Evolutionary conservation across 2,888 invertebrate genomes (phyloP).

Genomic region (Trachelus stipa): DNA sequence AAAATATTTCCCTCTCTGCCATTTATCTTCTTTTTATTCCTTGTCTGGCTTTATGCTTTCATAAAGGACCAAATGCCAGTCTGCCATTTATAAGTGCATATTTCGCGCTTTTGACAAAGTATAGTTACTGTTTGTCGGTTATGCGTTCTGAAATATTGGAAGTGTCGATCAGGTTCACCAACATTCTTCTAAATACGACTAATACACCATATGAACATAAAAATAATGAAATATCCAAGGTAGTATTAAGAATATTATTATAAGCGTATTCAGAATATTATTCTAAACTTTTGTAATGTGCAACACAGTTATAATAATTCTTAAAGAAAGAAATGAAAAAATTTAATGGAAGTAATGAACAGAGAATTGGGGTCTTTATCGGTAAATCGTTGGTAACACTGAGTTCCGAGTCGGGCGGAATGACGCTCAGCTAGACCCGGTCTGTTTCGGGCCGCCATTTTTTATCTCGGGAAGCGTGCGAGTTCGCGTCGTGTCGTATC

Average conservation of each 20-base stretch:
- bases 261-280: neutral
- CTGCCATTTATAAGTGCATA: neutral
- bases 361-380: neutral
- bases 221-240: neutral
- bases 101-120: neutral
- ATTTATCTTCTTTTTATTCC: no score
- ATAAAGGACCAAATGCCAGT: no score
- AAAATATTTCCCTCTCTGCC: neutral
- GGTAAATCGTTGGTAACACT: neutral
- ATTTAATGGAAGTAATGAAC: neutral
- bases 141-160: neutral
- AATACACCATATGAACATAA: neutral
- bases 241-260: neutral
- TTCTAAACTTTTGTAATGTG: neutral
- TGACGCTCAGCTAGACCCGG: conserved; percentile 45
- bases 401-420: conserved; percentile 31
- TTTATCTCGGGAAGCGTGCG: conserved; percentile 51
- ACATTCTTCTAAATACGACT: neutral
- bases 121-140: neutral
- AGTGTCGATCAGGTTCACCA: neutral
- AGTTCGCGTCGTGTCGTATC: conserved; percentile 48
- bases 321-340: neutral
- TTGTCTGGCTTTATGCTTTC: no score
- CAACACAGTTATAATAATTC: neutral
- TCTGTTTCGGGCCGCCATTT: conserved; percentile 55